These are phyloP conservation scores for Schizopygopsis pylzovi DNA, from an alignment of 2,797 vertebrate species.

Conservation along the genomic window DNA sequence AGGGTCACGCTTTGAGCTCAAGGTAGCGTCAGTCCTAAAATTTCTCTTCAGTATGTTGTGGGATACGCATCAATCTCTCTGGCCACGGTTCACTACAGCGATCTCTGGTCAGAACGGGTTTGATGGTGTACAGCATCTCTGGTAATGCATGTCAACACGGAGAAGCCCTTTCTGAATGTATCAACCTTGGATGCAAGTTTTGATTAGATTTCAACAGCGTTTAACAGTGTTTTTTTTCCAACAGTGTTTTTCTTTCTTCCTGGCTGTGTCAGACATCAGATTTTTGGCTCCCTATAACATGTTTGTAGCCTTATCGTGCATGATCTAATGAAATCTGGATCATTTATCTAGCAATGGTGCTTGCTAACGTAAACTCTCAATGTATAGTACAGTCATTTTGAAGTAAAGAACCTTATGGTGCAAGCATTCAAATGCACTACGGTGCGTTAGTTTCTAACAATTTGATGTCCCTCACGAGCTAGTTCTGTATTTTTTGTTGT, in stretches of 20 bases:
- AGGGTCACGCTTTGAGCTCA: conserved; percentile 48
- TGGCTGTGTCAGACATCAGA: conserved; percentile 54
- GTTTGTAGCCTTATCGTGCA: conserved; percentile 66
- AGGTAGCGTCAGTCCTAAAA: conserved; percentile 43
- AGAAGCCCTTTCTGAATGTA: conserved; percentile 40
- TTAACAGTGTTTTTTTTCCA: conserved; percentile 9
- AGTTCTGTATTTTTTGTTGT: conserved; percentile 3
- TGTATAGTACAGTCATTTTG: conserved; percentile 38
- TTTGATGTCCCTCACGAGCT: conserved; percentile 54
- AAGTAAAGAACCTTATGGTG: conserved; percentile 63
- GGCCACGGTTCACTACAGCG: not conserved
- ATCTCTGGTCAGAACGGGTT: not conserved
- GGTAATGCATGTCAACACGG: conserved; percentile 25
- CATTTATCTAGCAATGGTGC: conserved; percentile 66
- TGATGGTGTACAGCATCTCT: not conserved
- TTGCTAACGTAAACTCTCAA: conserved; percentile 65
- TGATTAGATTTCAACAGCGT: conserved; percentile 36
- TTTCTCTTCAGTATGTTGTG: not conserved
- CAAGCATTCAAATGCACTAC: conserved; percentile 20
- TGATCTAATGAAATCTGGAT: conserved; percentile 62
- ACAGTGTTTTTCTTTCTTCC: conserved; percentile 7
- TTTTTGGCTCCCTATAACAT: conserved; percentile 58
- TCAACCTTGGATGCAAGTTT: conserved; percentile 46
- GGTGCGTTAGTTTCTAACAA: conserved; percentile 45
- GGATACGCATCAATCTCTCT: conserved; percentile 22